Base-by-base conservation (phyloP, 1,140 invertebrate genomes). In the Ceratina japonica region DNA sequence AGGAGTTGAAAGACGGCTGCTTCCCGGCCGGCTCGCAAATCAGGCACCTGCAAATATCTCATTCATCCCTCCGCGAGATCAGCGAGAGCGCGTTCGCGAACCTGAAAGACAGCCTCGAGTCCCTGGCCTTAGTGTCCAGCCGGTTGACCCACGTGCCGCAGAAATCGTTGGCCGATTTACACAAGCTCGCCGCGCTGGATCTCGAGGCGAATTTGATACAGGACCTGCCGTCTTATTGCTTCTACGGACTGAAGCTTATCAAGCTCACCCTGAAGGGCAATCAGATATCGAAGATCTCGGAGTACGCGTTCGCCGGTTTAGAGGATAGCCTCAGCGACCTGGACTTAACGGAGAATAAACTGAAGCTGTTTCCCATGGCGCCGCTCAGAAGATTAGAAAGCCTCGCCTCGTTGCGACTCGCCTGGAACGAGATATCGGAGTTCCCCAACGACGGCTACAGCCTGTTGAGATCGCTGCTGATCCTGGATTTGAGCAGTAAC, bases 261-360 rank as follows among this genome's bases (percentile, higher is more conserved):
- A 97, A 97, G 90, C 92, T 98, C 5, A 97, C 96, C 87, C 92
- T 97, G 62, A 98, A 98, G 91, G 95, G 96, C 61, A 98, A 98
- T 91, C 93, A 95, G 84, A 93, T 97, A 87, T 93, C 94, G 62
- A 95, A 95, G 83, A 95, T 97, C 88, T 96, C 95, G 3, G 97
- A 98, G 88, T 95, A 97, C 89, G 96, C 96, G 0, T 98, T 97
- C 89, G 95, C 95, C n/a, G 96, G 96, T 0, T 91, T 97, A 52
- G 97, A 97, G 90, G 94, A 95, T 71, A 95, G 95, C 31, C 91
- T 98, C 59, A 95, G 94, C 63, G 96, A 98, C 91, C 93, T 98
- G 68, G 96, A 97, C 91, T 92, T 98, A 27, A 95, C 96, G 3
- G 97, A 97, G 91, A 98, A 98, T 88, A 96, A 96, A 87, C 91